A percentile compares a stretch with the other conserved stretches of the same genome.
These are phyloP conservation scores for Acomys russatus DNA, from an alignment of 2,797 vertebrate genomes.

Conservation along the genomic window DNA sequence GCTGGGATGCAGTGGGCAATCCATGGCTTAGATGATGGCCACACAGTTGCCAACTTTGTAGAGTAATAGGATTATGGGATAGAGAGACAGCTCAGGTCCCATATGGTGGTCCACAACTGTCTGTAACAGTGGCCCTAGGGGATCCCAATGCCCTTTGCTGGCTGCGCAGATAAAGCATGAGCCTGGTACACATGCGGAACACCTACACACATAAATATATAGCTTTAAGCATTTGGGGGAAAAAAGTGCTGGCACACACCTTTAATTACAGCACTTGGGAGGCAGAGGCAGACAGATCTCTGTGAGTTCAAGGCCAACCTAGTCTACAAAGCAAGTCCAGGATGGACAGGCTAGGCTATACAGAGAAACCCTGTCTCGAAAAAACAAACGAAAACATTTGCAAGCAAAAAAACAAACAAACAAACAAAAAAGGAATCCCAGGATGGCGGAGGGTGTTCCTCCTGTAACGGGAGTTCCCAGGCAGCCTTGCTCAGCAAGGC, in stretches of 20 bases:
- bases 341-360: no score
- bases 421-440: neutral
- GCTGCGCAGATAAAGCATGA: neutral
- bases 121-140: neutral
- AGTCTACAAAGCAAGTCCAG: no score
- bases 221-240: neutral
- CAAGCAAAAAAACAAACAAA: neutral
- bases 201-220: neutral
- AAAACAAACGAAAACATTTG: no score
- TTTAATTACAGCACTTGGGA: no score
- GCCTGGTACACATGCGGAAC: neutral
- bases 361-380: no score
- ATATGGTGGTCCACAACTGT: neutral
- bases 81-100: neutral
- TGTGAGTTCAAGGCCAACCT: no score
- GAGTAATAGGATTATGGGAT: neutral
- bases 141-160: neutral
- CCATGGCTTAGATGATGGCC: neutral
- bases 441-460: neutral
- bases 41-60: accelerated
- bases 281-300: no score
- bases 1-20: no score
- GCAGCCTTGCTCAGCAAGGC: neutral
- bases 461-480: neutral
- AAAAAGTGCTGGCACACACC: no score